Base-by-base conservation (phyloP, 2,888 invertebrate species). In the Bellardia bayeri region DNA sequence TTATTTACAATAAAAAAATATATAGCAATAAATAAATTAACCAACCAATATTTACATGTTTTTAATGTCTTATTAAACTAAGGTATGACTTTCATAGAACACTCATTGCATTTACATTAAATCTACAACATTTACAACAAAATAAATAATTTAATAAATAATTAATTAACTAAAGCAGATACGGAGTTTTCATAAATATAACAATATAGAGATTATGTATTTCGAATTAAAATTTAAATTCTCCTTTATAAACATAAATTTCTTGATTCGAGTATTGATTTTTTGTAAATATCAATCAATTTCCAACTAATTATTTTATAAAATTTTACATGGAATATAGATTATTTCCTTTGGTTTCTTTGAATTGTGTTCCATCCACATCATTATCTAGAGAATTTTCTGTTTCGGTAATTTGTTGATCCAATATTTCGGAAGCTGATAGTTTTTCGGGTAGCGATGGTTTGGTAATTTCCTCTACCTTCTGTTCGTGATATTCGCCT, bases 81-180 rank as follows among this genome's bases (percentile, higher is more conserved):
- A 76, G 66, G 80, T 82, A 92, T 92, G 93, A 92, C 92, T 92
- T 92, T 92, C 91, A 92, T 90, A 90, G 89, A 91, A 90, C 92
- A 91, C 91, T 91, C 91, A 90, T 90, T 89, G 89, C 68, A 85
- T 87, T 82, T 75, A 82, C 64, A 74, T 66, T 72, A 79, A 82
- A 87, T 85, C 80, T 88, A 89, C 80, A 88, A 85, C 61, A 87
- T 79, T 82, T 85, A 85, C 82, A 87, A 87, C 42, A 86, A 88
- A 88, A 83, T 88, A 86, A 84, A 85, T 85, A 86, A 84, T 74
- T 72, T 82, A 71, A 68, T 90, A 64, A 76, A 82, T 58, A 66
- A 64, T 56, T 58, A 63, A 87, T 68, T 89, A 90, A 72, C 16
- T 64, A 75, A 71, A 58, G 30, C 51, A 42, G 63, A n/a, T 45